These are phyloP conservation scores for Brachyopa scutellaris DNA, from an alignment of 2,888 invertebrate species.

Conservation along the genomic window DNA sequence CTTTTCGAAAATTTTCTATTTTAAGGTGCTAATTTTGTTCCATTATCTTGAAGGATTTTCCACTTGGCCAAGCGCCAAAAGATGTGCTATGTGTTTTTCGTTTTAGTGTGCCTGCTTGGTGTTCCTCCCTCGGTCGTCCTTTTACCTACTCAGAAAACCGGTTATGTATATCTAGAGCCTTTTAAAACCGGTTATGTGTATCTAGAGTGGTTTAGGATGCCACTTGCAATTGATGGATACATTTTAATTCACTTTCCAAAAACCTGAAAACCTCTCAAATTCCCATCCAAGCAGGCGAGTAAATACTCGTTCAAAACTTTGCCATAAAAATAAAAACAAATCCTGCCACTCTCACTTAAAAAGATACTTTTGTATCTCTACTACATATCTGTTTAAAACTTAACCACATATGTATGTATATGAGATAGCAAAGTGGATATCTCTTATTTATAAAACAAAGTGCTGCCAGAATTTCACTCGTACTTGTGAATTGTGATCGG, in stretches of 20 bases:
- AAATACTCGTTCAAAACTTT: too few species aligned
- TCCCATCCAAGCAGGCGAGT: neutral
- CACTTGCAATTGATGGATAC: slow-evolving; percentile 28
- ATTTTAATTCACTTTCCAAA: slow-evolving; percentile 30
- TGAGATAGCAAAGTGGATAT: neutral
- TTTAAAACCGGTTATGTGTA: too few species aligned
- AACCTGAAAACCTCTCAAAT: neutral
- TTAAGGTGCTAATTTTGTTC: slow-evolving; percentile 58
- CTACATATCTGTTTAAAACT: too few species aligned
- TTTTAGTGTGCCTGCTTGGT: neutral
- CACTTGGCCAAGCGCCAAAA: slow-evolving; percentile 55
- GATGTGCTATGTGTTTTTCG: slow-evolving; percentile 23
- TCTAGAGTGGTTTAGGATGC: slow-evolving; percentile 6
- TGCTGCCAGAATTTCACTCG: neutral
- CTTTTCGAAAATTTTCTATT: slow-evolving; percentile 42
- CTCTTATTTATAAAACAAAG: slow-evolving; percentile 7
- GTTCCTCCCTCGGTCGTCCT: neutral
- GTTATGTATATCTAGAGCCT: too few species aligned
- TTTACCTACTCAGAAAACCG: too few species aligned
- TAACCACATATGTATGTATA: slow-evolving; percentile 19
- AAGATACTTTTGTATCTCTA: slow-evolving; percentile 1
- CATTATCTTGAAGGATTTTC: slow-evolving; percentile 58
- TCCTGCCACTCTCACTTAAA: too few species aligned
- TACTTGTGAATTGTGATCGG: too few species aligned
- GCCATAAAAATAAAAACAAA: too few species aligned